Evolutionary conservation across 2,797 vertebrate species (phyloP).

Genomic region (Rhinoraja longicauda): DNA sequence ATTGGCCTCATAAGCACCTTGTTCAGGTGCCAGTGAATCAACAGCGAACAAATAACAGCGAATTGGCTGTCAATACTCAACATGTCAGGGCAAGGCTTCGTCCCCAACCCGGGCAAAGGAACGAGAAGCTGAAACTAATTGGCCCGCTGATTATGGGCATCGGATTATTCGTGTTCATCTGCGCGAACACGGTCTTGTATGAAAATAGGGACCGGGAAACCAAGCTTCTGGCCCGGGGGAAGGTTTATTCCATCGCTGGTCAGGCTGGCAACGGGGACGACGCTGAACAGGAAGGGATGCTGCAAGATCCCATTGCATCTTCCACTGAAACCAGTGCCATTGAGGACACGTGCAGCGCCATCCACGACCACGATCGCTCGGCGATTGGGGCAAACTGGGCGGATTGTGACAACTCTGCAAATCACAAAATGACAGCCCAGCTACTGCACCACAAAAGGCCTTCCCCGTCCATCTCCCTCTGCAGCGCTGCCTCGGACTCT

Average conservation of each 20-base stretch:
- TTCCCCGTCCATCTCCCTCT: constrained; percentile 51
- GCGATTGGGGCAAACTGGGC: constrained; percentile 45
- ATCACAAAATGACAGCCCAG: constrained; percentile 54
- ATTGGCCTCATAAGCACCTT: constrained; percentile 74
- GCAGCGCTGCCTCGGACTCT: constrained; percentile 59
- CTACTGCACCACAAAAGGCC: constrained; percentile 61
- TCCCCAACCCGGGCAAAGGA: constrained; percentile 58
- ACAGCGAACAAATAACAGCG: background rate
- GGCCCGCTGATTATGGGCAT: constrained; percentile 94
- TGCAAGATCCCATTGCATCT: background rate
- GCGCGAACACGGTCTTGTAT: constrained; percentile 89
- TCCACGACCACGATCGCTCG: background rate
- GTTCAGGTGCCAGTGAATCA: background rate
- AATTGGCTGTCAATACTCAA: background rate
- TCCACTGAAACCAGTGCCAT: background rate
- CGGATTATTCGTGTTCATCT: constrained; percentile 95
- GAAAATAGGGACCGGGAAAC: constrained; percentile 93
- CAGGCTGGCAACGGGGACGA: background rate
- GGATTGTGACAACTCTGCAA: constrained; percentile 48
- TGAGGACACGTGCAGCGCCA: background rate
- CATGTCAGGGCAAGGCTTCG: constrained; percentile 50
- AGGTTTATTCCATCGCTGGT: constrained; percentile 59
- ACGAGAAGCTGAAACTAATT: constrained; percentile 80
- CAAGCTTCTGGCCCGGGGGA: constrained; percentile 66
- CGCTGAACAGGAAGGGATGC: background rate